phyloP scores from a whole-genome alignment of 2,797 vertebrate species.

The Garrulus glandarius region DNA sequence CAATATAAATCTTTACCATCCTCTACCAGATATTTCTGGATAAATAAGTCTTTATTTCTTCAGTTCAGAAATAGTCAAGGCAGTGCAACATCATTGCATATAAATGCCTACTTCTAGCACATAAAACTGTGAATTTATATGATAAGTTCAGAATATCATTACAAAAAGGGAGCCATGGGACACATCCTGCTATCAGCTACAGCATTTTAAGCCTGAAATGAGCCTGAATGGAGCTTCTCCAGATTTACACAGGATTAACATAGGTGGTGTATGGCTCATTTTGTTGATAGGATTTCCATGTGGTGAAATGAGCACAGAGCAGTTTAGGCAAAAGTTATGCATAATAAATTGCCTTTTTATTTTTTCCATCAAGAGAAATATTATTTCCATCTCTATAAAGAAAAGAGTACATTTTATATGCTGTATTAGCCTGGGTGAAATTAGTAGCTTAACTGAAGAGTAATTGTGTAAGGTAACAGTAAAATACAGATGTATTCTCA shows the following conservation, averaged over 20 bases:
- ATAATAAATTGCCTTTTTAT: neutral
- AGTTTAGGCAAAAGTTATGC: neutral
- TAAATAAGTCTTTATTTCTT: neutral
- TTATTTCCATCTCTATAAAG: neutral
- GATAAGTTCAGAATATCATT: neutral
- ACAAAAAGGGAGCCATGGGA: neutral
- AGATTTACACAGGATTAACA: neutral
- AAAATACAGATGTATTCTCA: neutral
- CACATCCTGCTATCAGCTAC: neutral
- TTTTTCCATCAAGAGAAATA: neutral
- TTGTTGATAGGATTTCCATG: neutral
- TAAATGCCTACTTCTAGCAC: neutral
- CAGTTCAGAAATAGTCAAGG: neutral
- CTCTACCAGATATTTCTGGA: neutral
- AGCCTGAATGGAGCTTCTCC: neutral
- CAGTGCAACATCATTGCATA: neutral
- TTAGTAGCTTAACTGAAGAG: neutral
- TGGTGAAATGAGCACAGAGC: neutral
- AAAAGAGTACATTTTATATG: neutral
- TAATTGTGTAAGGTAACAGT: neutral
- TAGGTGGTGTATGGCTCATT: neutral
- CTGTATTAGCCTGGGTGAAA: neutral
- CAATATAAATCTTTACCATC: neutral
- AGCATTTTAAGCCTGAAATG: neutral
- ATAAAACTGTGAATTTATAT: neutral